These are phyloP conservation scores for Regulus satrapa DNA, from an alignment of 2,113 vertebrate species.

Conservation along the genomic window DNA sequence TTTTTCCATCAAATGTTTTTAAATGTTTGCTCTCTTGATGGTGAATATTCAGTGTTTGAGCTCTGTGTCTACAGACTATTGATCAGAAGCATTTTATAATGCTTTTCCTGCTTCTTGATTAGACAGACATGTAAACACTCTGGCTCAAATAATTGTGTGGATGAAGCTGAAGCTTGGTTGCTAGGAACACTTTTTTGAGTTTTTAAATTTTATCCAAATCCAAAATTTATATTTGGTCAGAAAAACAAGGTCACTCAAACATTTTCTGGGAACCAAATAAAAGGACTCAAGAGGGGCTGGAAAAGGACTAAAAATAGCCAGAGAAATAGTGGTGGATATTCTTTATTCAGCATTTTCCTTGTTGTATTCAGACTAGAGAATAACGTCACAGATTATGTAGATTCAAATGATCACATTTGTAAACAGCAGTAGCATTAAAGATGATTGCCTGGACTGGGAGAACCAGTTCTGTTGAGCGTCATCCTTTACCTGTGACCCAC, in stretches of 20 bases:
- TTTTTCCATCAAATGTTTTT: not conserved
- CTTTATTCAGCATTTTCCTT: not conserved
- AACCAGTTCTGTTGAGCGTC: not conserved
- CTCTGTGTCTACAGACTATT: not conserved
- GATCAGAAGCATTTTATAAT: constrained; percentile 23
- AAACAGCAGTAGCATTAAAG: not conserved
- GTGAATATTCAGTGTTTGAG: constrained; percentile 4
- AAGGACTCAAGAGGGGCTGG: not conserved
- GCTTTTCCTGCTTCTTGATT: not conserved
- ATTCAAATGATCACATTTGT: not conserved
- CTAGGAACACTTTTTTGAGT: not conserved
- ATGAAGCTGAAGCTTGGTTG: not conserved
- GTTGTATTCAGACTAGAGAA: not conserved
- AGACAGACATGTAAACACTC: not conserved
- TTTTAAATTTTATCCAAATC: not conserved
- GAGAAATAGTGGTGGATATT: not conserved
- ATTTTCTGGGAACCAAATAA: not conserved
- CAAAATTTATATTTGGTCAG: too few relatives aligned
- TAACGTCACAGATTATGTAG: not conserved
- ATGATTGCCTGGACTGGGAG: not conserved
- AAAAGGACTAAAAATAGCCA: not conserved
- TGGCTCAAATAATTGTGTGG: not conserved
- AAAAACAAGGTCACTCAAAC: not conserved
- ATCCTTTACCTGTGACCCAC: not conserved
- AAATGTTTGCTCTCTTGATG: not conserved